A percentile compares a stretch with the other conserved stretches of the same genome.
Evolutionary conservation across 2,113 vertebrate species (phyloP).

Genomic region (Choloepus hoffmanni): DNA sequence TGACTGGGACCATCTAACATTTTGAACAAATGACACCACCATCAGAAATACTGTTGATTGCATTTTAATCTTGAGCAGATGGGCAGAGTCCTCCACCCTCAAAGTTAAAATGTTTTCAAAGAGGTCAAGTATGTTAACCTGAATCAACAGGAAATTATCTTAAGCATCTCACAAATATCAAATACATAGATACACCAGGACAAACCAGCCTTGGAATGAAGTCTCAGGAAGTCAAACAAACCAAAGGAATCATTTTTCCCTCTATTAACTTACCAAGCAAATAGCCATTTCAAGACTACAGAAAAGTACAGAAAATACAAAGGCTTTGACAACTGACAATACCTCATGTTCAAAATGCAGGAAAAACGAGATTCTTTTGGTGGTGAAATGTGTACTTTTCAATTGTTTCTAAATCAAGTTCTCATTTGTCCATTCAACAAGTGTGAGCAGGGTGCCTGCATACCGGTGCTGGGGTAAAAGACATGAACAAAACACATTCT

Average conservation of each 20-base stretch:
- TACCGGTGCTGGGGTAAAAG: not conserved
- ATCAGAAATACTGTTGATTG: not conserved
- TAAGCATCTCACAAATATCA: not conserved
- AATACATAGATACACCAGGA: not conserved
- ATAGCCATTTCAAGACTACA: not conserved
- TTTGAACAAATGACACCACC: not conserved
- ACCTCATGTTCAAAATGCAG: not conserved
- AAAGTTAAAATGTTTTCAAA: not conserved
- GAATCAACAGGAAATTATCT: not conserved
- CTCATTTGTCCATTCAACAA: not conserved
- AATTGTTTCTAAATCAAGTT: not conserved
- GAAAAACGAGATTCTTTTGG: constrained; percentile 11
- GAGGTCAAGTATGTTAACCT: not conserved
- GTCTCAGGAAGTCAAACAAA: not conserved
- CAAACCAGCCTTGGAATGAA: not conserved
- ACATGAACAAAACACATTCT: not conserved
- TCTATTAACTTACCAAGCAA: not conserved
- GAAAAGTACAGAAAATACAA: not conserved
- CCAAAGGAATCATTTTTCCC: not conserved
- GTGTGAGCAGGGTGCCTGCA: not conserved
- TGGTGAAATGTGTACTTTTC: not conserved
- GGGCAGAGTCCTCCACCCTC: not conserved
- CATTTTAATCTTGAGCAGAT: not conserved
- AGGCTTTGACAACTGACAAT: not conserved
- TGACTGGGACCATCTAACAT: not conserved